A percentile compares a stretch with the other conserved stretches of the same genome.
These are phyloP conservation scores for Cariama cristata DNA, from an alignment of 2,113 vertebrate species.

Conservation along the genomic window DNA sequence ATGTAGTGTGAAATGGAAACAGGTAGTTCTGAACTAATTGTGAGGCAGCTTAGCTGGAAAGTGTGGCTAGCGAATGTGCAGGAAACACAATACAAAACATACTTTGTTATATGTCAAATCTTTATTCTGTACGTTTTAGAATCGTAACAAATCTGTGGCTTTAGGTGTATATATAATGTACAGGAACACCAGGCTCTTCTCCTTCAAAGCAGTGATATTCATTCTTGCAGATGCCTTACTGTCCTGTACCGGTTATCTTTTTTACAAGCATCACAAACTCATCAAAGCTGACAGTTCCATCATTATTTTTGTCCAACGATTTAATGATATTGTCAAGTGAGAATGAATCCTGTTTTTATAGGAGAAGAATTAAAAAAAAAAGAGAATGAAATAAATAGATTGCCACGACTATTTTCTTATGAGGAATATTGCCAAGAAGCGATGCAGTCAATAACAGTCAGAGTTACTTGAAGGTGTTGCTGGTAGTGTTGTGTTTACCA, in stretches of 20 bases:
- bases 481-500: not conserved
- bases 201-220: not conserved
- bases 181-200: not conserved
- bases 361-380: not conserved
- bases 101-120: not conserved
- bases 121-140: conserved; percentile 50
- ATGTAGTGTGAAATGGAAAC: not conserved
- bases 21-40: not conserved
- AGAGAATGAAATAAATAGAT: not conserved
- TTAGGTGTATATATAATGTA: not conserved
- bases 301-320: conserved; percentile 55
- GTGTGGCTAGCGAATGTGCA: not conserved
- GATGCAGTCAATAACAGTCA: not conserved
- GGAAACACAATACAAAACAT: not conserved
- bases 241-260: conserved; percentile 8
- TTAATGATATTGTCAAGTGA: conserved; percentile 62
- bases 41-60: not conserved
- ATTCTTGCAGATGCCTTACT: conserved; percentile 26
- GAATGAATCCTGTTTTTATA: conserved; percentile 53
- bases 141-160: not conserved
- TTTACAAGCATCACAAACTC: conserved; percentile 54
- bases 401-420: not conserved
- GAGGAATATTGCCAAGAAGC: not conserved
- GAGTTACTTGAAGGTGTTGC: not conserved
- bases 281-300: conserved; percentile 63